Evolutionary conservation across 2,797 vertebrate genomes (phyloP).

Genomic region (Poecilia gillii): DNA sequence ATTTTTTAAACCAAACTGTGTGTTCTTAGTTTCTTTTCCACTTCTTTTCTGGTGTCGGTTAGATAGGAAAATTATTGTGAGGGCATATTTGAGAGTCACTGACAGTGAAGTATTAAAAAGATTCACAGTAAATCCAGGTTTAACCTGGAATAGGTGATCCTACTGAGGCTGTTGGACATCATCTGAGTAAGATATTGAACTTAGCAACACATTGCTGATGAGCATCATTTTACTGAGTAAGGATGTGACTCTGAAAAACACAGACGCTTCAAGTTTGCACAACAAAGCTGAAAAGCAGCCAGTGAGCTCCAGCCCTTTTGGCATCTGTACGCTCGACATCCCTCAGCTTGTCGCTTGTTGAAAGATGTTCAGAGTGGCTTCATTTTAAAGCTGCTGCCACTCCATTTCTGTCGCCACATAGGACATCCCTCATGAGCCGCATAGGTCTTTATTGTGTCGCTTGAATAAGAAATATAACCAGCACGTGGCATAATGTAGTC

Average conservation of each 20-base stretch:
- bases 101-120: background rate
- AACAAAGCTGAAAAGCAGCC: background rate
- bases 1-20: background rate
- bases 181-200: background rate
- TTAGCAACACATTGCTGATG: background rate
- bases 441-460: background rate
- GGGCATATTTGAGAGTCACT: background rate
- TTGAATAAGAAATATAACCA: conserved; percentile 1
- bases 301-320: background rate
- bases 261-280: background rate
- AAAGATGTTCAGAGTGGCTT: background rate
- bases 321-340: background rate
- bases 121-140: background rate
- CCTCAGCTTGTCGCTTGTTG: background rate
- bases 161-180: background rate
- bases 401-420: background rate
- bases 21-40: background rate
- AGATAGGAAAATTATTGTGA: background rate
- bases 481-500: background rate
- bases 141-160: background rate
- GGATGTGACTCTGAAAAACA: background rate
- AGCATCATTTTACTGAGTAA: background rate
- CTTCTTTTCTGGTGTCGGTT: background rate
- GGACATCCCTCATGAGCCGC: background rate
- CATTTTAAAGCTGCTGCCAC: background rate